Conservation (phyloP, 2,888 invertebrate genomes). For the Archips crataeganus region DNA sequence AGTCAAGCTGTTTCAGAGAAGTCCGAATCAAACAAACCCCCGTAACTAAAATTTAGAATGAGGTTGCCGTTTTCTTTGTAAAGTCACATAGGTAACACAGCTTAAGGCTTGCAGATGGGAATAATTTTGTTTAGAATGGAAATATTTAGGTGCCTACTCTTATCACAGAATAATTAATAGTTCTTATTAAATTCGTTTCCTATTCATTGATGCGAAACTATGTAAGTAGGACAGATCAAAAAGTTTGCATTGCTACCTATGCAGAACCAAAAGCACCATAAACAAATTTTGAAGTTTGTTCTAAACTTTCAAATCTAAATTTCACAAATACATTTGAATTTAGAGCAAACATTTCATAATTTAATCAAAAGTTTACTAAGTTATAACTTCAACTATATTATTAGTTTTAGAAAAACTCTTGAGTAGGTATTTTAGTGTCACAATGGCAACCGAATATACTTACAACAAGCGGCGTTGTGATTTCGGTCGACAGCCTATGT, state of each 20-base stretch:
- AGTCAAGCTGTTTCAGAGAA: too few relatives aligned
- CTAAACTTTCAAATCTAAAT: not conserved
- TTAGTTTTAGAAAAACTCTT: not conserved
- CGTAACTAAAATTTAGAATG: too few relatives aligned
- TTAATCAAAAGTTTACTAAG: not conserved
- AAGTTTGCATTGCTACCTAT: not conserved
- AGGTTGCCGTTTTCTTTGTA: too few relatives aligned
- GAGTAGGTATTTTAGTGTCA: not conserved
- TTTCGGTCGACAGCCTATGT: conserved; percentile 81
- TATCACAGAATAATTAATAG: too few relatives aligned
- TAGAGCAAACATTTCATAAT: not conserved
- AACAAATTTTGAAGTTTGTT: not conserved
- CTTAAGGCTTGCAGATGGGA: too few relatives aligned
- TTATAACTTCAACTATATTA: not conserved
- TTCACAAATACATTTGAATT: not conserved
- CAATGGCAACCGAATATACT: conserved; percentile 66
- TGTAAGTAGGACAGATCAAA: too few relatives aligned
- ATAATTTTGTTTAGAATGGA: too few relatives aligned
- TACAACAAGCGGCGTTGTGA: conserved; percentile 75
- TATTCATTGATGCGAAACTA: too few relatives aligned
- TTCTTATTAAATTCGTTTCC: not conserved
- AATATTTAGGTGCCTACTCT: too few relatives aligned
- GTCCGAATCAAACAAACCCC: too few relatives aligned
- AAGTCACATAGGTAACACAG: too few relatives aligned
- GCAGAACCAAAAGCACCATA: too few relatives aligned